phyloP scores from a whole-genome alignment of 2,797 vertebrate genomes.

The Poecilia wingei region DNA sequence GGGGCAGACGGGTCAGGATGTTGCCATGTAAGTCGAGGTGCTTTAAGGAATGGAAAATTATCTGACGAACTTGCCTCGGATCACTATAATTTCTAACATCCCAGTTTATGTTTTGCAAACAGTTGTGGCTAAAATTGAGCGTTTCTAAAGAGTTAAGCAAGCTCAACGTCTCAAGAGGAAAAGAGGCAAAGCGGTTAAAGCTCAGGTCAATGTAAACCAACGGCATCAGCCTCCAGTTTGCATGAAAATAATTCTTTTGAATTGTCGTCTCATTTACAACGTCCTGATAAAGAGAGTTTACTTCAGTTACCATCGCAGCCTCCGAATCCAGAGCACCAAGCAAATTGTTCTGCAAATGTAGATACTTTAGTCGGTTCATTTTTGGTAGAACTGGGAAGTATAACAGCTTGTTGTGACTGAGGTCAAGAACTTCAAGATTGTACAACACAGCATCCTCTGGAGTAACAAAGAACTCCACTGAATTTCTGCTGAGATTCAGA shows the following conservation, averaged over 20 bases:
- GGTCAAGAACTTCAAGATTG: conserved; percentile 80
- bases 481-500: conserved; percentile 83
- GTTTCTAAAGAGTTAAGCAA: conserved; percentile 74
- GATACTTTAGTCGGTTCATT: conserved; percentile 68
- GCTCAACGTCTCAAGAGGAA: conserved; percentile 77
- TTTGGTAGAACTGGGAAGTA: conserved; percentile 80
- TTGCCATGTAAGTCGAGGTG: conserved; percentile 74
- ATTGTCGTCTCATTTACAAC: conserved; percentile 38
- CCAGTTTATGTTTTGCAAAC: conserved; percentile 73
- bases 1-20: conserved; percentile 62
- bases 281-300: conserved; percentile 63
- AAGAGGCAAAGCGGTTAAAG: conserved; percentile 77
- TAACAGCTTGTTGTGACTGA: conserved; percentile 83
- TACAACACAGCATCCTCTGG: conserved; percentile 59
- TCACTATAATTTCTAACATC: conserved; percentile 46
- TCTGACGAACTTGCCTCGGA: conserved; percentile 29
- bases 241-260: conserved; percentile 51
- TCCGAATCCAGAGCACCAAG: conserved; percentile 72
- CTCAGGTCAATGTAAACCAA: conserved; percentile 83
- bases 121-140: conserved; percentile 82
- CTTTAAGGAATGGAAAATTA: conserved; percentile 69
- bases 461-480: conserved; percentile 79
- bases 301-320: conserved; percentile 55
- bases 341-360: conserved; percentile 84
- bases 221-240: conserved; percentile 47